Base-by-base conservation (phyloP, 2,797 vertebrate genomes). In the Sebastes hubbsi region DNA sequence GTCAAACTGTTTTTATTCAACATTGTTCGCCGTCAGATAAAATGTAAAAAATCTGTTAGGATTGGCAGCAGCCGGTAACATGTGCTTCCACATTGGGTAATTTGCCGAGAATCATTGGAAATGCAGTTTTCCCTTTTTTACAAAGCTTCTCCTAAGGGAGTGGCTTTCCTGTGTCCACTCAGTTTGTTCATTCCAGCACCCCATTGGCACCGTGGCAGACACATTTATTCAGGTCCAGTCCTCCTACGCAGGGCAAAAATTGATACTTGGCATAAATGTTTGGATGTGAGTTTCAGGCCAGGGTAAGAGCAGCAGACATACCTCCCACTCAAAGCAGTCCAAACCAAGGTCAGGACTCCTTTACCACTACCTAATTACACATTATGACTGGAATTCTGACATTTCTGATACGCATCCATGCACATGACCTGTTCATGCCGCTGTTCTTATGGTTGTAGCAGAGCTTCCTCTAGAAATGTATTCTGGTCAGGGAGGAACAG, bases 331-430 rank as follows among this genome's bases (percentile, higher is more conserved):
- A 59, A 59, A 80, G 81, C 60, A 85, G 58, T 91, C 88, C 85
- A 91, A 91, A 92, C 92, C 87, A 82, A 90, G 90, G 88, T 91
- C 87, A 89, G 49, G 84, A 85, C 86, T 91, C 49, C 77, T 83
- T 79, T 38, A 87, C 88, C 88, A 22, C 91, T 30, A 71, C 83
- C 75, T 90, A 92, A 91, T 90, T 94, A 91, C 85, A 92, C 83
- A 87, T 86, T 85, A 84, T 79, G 83, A 77, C 75, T 90, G 82
- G 86, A 90, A 83, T 91, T 92, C 81, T 81, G 74, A 81, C 84
- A 86, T 91, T 86, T 89, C 82, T 78, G 81, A 87, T 87, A 75
- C 78, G 82, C 80, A 80, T 88, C 88, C 72, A 68, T 87, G 77
- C 74, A 72, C 75, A 73, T 88, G 87, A 89, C 77, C 87, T 82